These are phyloP conservation scores for Antigone vipio DNA, from an alignment of 2,113 vertebrate genomes.

Conservation along the genomic window DNA sequence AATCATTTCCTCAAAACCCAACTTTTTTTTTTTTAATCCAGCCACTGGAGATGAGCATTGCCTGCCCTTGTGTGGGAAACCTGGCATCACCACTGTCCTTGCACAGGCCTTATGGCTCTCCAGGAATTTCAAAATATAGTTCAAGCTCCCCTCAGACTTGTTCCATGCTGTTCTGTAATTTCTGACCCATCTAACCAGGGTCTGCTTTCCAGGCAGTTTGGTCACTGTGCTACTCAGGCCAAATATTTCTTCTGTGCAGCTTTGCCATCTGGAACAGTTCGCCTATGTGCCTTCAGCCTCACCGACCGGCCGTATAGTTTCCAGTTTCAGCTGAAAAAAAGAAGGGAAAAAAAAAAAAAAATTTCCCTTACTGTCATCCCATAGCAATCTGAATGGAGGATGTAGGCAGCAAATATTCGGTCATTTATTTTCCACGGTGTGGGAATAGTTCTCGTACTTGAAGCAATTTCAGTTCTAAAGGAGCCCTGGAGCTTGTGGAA, in stretches of 20 bases:
- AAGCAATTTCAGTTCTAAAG: not conserved
- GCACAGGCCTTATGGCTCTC: not conserved
- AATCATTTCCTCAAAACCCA: not conserved
- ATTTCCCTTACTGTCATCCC: not conserved
- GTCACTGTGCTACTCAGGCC: not conserved
- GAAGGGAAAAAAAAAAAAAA: not conserved
- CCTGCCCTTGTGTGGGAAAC: not conserved
- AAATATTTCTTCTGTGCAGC: not conserved
- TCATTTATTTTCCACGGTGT: not conserved
- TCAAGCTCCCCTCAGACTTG: not conserved
- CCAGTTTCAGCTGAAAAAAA: not conserved
- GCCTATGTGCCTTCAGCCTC: not conserved
- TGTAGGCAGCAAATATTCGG: not conserved
- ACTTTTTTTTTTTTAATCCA: not conserved
- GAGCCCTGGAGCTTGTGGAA: conserved; percentile 3
- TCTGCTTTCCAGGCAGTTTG: not conserved
- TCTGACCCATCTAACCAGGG: not conserved
- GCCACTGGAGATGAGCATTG: rapidly evolving
- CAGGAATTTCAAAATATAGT: not conserved
- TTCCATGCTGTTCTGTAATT: not conserved
- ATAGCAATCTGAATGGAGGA: not conserved
- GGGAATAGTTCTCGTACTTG: not conserved
- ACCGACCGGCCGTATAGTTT: rapidly evolving
- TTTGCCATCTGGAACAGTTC: not conserved
- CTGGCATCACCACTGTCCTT: not conserved